Evolutionary conservation across 2,888 invertebrate species (phyloP).

Genomic region (Thymelicus lineola): DNA sequence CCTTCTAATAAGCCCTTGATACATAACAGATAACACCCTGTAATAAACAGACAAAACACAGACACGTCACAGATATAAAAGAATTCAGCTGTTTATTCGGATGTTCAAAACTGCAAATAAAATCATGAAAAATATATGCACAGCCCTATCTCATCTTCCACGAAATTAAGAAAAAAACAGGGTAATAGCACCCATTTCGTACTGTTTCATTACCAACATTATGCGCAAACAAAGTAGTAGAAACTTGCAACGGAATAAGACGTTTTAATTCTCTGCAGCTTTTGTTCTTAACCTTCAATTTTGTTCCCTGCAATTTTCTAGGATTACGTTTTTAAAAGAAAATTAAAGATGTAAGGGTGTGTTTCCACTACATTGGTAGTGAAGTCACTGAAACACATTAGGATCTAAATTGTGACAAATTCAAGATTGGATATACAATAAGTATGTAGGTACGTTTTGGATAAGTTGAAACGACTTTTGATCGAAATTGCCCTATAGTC

Average conservation of each 20-base stretch:
- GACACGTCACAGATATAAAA: no score
- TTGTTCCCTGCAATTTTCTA: slow-evolving; percentile 7
- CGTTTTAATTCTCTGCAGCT: slow-evolving; percentile 11
- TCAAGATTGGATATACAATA: no score
- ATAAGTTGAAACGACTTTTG: no score
- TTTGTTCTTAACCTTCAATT: slow-evolving; percentile 16
- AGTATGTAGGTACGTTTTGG: no score
- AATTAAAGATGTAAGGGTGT: neutral
- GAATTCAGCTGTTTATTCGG: no score
- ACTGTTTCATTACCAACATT: slow-evolving; percentile 6
- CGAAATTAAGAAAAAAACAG: slow-evolving; percentile 1
- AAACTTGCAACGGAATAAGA: slow-evolving; percentile 15
- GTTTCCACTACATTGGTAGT: neutral
- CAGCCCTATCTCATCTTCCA: neutral
- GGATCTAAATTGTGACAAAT: no score
- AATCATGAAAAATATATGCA: no score
- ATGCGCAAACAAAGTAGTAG: slow-evolving; percentile 7
- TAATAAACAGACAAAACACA: no score
- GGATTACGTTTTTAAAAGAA: slow-evolving; percentile 5
- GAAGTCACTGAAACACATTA: neutral
- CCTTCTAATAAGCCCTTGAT: no score
- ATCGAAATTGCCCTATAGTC: no score
- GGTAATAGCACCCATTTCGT: slow-evolving; percentile 3
- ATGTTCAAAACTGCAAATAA: no score
- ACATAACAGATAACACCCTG: no score